phyloP scores from a whole-genome alignment of 2,113 vertebrate genomes.

The Trichomycterus rosablanca region DNA sequence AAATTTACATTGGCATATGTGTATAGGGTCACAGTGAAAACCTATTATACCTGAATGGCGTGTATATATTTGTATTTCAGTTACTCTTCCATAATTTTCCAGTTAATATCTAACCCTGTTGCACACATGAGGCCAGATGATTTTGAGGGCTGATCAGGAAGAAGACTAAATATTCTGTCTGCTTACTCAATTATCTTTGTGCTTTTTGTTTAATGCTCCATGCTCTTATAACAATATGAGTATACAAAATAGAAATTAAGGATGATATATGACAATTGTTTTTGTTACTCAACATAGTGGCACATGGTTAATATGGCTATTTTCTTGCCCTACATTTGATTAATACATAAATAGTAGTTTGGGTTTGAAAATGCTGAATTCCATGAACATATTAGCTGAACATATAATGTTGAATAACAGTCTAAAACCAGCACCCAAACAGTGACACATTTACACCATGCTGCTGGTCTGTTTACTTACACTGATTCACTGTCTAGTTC shows the following conservation, averaged over 20 bases:
- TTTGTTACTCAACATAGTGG: no score
- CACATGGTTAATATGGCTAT: neutral
- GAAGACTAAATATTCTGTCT: neutral
- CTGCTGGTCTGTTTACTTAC: conserved; percentile 24
- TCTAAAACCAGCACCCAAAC: conserved; percentile 28
- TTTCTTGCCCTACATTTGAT: neutral
- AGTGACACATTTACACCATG: conserved; percentile 33
- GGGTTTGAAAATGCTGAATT: neutral
- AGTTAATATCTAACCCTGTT: neutral
- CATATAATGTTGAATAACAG: conserved; percentile 9
- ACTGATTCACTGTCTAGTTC: conserved; percentile 32
- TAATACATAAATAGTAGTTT: neutral
- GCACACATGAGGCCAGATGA: neutral
- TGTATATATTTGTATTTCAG: no score
- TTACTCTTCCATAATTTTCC: neutral
- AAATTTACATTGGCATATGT: no score
- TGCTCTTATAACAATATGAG: no score
- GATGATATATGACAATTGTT: no score
- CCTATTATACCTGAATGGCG: no score
- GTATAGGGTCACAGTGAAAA: no score
- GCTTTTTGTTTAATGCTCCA: conserved; percentile 3
- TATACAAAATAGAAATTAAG: no score
- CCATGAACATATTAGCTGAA: neutral
- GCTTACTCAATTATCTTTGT: neutral
- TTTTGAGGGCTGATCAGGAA: neutral